Conservation (phyloP, 1,140 invertebrate genomes). For the Meteorus sp. region DNA sequence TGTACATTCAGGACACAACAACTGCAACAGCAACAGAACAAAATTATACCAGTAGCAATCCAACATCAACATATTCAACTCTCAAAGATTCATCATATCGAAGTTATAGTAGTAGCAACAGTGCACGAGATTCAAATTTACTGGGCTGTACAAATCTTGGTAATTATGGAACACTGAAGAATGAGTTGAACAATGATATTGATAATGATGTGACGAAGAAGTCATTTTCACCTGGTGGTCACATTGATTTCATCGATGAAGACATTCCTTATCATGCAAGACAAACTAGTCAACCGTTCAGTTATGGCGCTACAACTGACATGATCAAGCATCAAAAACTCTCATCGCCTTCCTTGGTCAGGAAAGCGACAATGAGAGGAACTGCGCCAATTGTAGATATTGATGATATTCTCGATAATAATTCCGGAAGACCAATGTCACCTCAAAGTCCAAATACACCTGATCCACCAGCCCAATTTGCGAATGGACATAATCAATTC, state of each 20-base stretch:
- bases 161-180: constrained; percentile 52
- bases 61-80: constrained; percentile 50
- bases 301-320: constrained; percentile 69
- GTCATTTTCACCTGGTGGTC: constrained; percentile 50
- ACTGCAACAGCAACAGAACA: too few species aligned
- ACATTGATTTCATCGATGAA: constrained; percentile 58
- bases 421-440: constrained; percentile 38
- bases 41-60: constrained; percentile 45
- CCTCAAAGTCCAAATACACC: constrained; percentile 41
- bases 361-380: constrained; percentile 64
- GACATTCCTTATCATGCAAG: constrained; percentile 82
- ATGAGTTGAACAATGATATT: constrained; percentile 42
- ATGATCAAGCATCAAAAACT: constrained; percentile 66
- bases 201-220: constrained; percentile 40
- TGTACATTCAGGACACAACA: constrained; percentile 52
- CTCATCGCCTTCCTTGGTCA: constrained; percentile 74
- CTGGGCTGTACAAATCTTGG: constrained; percentile 45
- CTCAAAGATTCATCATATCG: constrained; percentile 50
- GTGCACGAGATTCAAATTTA: constrained; percentile 46
- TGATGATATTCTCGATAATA: constrained; percentile 56
- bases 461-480: constrained; percentile 49
- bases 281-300: constrained; percentile 78
- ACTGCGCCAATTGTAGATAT: constrained; percentile 58
- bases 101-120: constrained; percentile 42
- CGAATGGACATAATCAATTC: constrained; percentile 39